These are phyloP conservation scores for Oreochromis niloticus DNA, from an alignment of 2,113 vertebrate species.

Conservation along the genomic window DNA sequence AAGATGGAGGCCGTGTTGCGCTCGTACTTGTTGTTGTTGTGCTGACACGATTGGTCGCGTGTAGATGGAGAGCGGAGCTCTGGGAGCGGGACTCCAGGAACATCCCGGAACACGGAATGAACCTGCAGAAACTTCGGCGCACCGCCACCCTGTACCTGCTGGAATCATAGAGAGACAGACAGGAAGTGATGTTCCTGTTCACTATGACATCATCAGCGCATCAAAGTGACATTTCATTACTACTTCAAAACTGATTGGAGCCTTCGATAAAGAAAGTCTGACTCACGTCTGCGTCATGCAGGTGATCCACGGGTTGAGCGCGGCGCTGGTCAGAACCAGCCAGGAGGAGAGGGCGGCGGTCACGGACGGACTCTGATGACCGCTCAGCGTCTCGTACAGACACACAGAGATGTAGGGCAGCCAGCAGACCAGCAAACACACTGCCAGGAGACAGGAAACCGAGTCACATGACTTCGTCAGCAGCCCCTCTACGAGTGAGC, in stretches of 20 bases:
- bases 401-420: constrained; percentile 67
- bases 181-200: neutral
- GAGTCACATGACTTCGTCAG: neutral
- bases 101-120: neutral
- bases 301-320: constrained; percentile 76
- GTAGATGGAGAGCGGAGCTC: neutral
- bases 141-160: constrained; percentile 19
- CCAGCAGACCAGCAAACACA: constrained; percentile 71
- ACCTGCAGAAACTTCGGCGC: neutral
- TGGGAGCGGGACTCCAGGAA: neutral
- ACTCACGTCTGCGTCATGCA: constrained; percentile 71
- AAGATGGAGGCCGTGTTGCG: neutral
- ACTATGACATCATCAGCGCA: neutral
- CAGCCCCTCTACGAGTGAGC: neutral
- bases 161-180: neutral
- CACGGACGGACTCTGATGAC: constrained; percentile 14
- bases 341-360: constrained; percentile 56
- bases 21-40: neutral
- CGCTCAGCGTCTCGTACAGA: constrained; percentile 67
- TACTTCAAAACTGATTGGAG: neutral
- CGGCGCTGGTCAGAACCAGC: constrained; percentile 65
- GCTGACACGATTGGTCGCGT: neutral
- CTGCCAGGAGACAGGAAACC: constrained; percentile 24
- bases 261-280: neutral
- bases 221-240: neutral